Evolutionary conservation across 2,888 invertebrate genomes (phyloP).

Genomic region (Chrysodeixis includens): DNA sequence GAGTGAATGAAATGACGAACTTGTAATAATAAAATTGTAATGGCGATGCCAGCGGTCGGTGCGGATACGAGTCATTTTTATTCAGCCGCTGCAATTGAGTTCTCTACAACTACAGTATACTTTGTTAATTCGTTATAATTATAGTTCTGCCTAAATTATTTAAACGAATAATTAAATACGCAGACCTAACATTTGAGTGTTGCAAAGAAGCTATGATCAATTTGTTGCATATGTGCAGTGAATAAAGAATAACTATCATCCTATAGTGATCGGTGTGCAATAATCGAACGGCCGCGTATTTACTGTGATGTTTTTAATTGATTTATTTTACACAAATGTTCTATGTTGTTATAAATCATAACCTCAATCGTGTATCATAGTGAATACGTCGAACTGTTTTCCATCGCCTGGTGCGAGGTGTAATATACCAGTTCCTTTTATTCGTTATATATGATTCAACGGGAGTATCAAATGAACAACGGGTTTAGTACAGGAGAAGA

Average conservation of each 20-base stretch:
- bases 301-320: slow-evolving; percentile 70
- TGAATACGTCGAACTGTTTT: slow-evolving; percentile 82
- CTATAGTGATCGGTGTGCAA: slow-evolving; percentile 58
- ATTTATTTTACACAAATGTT: slow-evolving; percentile 70
- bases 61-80: slow-evolving; percentile 58
- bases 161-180: slow-evolving; percentile 26
- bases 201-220: slow-evolving; percentile 71
- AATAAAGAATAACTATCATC: slow-evolving; percentile 65
- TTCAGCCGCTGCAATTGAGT: slow-evolving; percentile 43
- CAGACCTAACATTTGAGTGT: slow-evolving; percentile 45
- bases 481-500: slow-evolving; percentile 97
- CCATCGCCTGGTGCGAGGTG: slow-evolving; percentile 76
- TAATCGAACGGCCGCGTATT: slow-evolving; percentile 56
- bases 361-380: slow-evolving; percentile 81
- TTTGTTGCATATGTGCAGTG: slow-evolving; percentile 74
- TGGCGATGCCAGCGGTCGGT: slow-evolving; percentile 70
- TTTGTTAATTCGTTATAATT: slow-evolving; percentile 22
- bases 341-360: slow-evolving; percentile 81
- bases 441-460: slow-evolving; percentile 89
- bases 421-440: slow-evolving; percentile 74
- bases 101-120: slow-evolving; percentile 10
- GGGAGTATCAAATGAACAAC: slow-evolving; percentile 92
- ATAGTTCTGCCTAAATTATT: slow-evolving; percentile 22
- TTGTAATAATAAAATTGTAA: slow-evolving; percentile 62
- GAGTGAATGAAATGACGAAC: slow-evolving; percentile 64